Base-by-base conservation (phyloP, 2,888 invertebrate species). In the Melanotus villosus region DNA sequence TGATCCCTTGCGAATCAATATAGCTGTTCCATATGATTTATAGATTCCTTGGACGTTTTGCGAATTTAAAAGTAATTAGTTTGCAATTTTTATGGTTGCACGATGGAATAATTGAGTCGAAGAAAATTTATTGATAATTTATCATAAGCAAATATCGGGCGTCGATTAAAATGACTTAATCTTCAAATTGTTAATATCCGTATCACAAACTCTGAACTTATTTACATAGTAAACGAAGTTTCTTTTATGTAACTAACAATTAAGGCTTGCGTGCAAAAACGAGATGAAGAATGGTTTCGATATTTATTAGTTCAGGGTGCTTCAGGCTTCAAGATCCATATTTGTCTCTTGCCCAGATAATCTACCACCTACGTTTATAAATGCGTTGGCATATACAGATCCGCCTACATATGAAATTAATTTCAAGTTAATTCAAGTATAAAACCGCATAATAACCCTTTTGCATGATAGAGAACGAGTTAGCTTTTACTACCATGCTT, bases 1-100 rank as follows among this genome's bases (percentile, higher is more conserved):
- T 56, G 56, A 56, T 36, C 56, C 56, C 36, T 10, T 32, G 52
- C 9, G 52, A 52, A 52, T 52, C 52, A 52, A 52, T 52, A 52
- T 32, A 32, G 14, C 30, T 23, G 18, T 52, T 52, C 12, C 9
- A 19, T 52, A 32, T 32, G 52, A 52, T 52, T 52, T 32, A 32
- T 52, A 32, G 52, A 52, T 52, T 52, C 32, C 32, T 52, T 7
- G 16, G 32, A 32, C 18, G 12, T 47, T 32, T 30, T 26, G 5
- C 5, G 23, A 26, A 5, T 5, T 19, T 21, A 4, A 16, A 5
- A 14, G 16, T 41, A 41, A 41, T 41, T 41, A 41, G 2, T n/a
- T n/a, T n/a, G n/a, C n/a, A n/a, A n/a, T n/a, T n/a, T n/a, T n/a
- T n/a, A n/a, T n/a, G n/a, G n/a, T n/a, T n/a, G n/a, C n/a, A n/a